Evolutionary conservation across 2,888 invertebrate species (phyloP), one percentile per base, ranked within the genome.

Genomic region (Mylabris sibirica): DNA sequence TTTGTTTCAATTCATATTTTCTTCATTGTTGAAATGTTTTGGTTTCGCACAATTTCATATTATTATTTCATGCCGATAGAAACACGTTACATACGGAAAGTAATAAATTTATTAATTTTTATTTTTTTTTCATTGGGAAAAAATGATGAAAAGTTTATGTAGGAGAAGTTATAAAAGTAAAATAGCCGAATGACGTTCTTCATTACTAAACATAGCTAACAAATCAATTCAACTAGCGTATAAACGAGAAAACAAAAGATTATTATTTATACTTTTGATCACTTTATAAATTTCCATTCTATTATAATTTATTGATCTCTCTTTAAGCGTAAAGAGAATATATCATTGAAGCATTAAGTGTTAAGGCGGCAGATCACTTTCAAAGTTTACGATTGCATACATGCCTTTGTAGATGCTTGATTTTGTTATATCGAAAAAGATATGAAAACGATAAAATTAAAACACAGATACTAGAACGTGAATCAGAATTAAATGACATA

Each of bases 141-240:
- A 17, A 49, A 49, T 0, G 5, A 49, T 49, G 49, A 49, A 74
- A 75, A 63, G 68, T 63, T 68, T 66, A 68, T 65, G 8, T 30
- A 30, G 26, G 26, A 30, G 26, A 30, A 6, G 4, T 62, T 61
- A 68, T 68, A 71, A 71, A 71, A 61, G 71, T 59, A 44, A 49
- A 70, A 65, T 67, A 70, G 49, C 49, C 71, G 57, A 64, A 66
- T 66, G 65, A 65, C 68, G 57, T 66, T 70, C 66, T 70, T 68
- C 68, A 71, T 71, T 68, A 70, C 62, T 59, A 57, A 57, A 63
- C 61, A 60, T 17, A 6, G 64, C 66, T 35, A 72, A 77, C 77
- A 77, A 77, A 76, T 77, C 76, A 77, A 69, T 69, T 68, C 20
- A 49, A 20, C 20, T 20, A 49, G n/a, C 12, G 6, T 44, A 44